Evolutionary conservation across 64 coral and sea anemone species (phyloP), one percentile per base, ranked within the genome.

Genomic region (Montipora foliosa): DNA sequence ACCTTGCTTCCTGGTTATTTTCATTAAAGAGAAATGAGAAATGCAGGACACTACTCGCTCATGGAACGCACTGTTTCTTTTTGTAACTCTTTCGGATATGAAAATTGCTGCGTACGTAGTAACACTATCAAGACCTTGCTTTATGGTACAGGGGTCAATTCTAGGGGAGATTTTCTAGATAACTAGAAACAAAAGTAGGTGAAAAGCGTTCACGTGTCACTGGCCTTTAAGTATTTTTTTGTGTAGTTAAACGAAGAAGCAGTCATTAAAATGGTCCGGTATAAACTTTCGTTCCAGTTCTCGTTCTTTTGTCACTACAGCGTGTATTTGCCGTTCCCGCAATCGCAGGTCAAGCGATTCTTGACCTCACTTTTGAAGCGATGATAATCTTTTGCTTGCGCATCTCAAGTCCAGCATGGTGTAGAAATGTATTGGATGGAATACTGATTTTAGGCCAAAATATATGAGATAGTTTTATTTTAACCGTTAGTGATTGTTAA

Each of bases 331-430:
- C 45, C 12, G 45, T 49, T n/a, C 76, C 44, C 2, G 1, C 17
- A 21, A 71, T 15, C 21, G 17, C 20, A 71, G 17, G 45, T 86
- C 67, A 86, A 86, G 82, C 20, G 66, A 44, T 68, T 86, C 82
- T 86, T 86, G 82, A 86, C 82, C 82, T 67, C 44, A 86, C 24
- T 84, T 84, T 47, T 44, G 16, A 71, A 46, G 44, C 46, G 47
- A 5, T 86, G 62, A 86, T 86, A 71, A 86, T 86, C 82, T 86
- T 86, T 78, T 78, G 76, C 76, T 47, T 11, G 82, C 66, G 44
- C 82, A 69, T 71, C 64, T 44, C 82, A 48, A 72, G 67, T 69
- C 17, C 45, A 70, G 46, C 46, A 86, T n/a, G 44, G 19, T 70
- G 8, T 71, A 47, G 25, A n/a, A 16, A 12, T 71, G 70, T 47